Evolutionary conservation across 92 coral and sea anemone species (phyloP).

Genomic region (Paragorgia papillata): DNA sequence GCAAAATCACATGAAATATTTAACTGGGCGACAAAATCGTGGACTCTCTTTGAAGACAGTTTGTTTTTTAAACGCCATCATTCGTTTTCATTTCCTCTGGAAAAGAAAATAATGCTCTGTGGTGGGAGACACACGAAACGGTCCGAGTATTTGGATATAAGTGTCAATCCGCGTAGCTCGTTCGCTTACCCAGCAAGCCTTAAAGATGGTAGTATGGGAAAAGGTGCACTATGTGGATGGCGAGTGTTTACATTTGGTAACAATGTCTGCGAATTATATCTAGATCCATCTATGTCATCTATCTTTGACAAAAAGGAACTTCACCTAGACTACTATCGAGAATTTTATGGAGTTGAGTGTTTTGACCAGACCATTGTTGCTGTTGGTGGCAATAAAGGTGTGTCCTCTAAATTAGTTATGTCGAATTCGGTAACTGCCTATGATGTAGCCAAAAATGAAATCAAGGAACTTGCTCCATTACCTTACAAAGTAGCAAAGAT

Average conservation of each 20-base stretch:
- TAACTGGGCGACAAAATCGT: slow-evolving; percentile 15
- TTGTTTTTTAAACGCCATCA: background rate
- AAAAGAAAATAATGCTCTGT: slow-evolving; percentile 3
- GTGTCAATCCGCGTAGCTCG: background rate
- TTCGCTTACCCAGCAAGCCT: background rate
- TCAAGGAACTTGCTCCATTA: background rate
- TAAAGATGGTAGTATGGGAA: background rate
- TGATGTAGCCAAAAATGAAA: background rate
- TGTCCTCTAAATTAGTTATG: background rate
- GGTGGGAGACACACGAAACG: background rate
- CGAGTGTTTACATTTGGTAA: slow-evolving; percentile 8
- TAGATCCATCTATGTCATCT: background rate
- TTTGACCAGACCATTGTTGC: background rate
- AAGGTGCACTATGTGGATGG: slow-evolving; percentile 1
- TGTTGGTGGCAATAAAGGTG: background rate
- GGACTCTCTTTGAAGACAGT: slow-evolving; percentile 15
- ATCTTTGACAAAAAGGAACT: too few species aligned
- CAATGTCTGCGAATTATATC: background rate
- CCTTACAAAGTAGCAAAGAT: slow-evolving; percentile 2
- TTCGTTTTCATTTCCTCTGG: background rate
- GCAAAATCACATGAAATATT: slow-evolving; percentile 6
- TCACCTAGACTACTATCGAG: too few species aligned
- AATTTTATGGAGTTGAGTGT: background rate
- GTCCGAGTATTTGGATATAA: background rate
- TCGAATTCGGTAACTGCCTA: background rate